Evolutionary conservation across 2,113 vertebrate genomes (phyloP), one percentile per base, ranked within the genome.

Genomic region (Ceyx cyanopectus): DNA sequence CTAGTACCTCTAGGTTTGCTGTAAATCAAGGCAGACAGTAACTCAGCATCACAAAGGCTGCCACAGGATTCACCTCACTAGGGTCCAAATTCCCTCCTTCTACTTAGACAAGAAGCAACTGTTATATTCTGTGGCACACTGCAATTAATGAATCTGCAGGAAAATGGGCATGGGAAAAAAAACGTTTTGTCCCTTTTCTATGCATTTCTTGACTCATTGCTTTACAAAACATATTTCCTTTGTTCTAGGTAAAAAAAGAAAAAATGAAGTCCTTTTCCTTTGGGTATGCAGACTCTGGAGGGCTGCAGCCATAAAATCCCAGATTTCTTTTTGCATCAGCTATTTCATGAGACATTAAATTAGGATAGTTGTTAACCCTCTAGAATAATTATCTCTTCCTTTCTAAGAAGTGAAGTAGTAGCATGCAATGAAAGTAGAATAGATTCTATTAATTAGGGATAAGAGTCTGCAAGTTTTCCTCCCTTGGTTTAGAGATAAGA

Each of bases 371-470:
- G 89, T 96, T 97, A 96, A 95, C 65, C 85, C 92, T 89, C 91
- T 87, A 96, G 93, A 94, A 96, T 92, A 97, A 97, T 91, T 72
- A 78, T 80, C 80, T 94, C 66, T 81, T 94, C 91, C 76, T 94
- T 96, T 96, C 96, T 82, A 95, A 97, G 94, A 74, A 94, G 89
- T 67, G 94, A 80, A 94, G 92, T 70, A 96, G 96, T 60, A 75
- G 72, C 91, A 93, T 43, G 87, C 85, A 95, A 94, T 92, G 84
- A 94, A 95, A 95, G 86, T 69, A 89, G 85, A 96, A 97, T 23
- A 60, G 90, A 94, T 97, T 96, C 94, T 92, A 94, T 97, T 97
- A 96, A 96, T 96, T 93, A 95, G 81, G 95, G 92, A 91, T 76
- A 93, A 94, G 77, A 89, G 22, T 74, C 40, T 54, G 76, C 81